Percentiles rank a stretch among this genome's conserved stretches.
These are phyloP conservation scores for Ichneumoninae sp. DNA, from an alignment of 2,888 invertebrate species.

Conservation along the genomic window DNA sequence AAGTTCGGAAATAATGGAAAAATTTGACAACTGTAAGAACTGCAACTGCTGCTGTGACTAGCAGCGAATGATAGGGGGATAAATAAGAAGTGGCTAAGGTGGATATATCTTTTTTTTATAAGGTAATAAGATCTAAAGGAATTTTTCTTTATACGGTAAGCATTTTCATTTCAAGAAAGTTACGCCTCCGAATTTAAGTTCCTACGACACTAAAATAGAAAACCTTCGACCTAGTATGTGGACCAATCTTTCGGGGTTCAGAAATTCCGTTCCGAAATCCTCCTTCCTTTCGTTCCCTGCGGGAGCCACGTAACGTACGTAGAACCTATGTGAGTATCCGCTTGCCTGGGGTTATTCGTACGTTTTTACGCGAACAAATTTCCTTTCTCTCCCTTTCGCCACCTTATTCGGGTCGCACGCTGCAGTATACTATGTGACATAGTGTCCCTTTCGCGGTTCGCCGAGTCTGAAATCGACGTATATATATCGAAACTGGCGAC, in stretches of 20 bases:
- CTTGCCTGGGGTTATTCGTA: not conserved
- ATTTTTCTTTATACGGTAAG: slow-evolving; percentile 59
- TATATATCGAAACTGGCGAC: not conserved
- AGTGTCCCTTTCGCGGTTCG: not conserved
- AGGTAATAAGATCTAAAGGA: no score
- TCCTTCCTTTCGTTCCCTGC: slow-evolving; percentile 1
- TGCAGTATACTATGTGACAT: not conserved
- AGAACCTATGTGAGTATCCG: not conserved
- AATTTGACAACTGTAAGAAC: no score
- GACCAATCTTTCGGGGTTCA: slow-evolving; percentile 76
- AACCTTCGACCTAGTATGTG: slow-evolving; percentile 80
- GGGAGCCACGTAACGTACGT: slow-evolving; percentile 6
- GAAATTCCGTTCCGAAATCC: slow-evolving; percentile 32
- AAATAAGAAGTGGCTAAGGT: not conserved
- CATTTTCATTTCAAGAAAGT: slow-evolving; percentile 68
- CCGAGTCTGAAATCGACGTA: not conserved
- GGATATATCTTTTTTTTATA: not conserved
- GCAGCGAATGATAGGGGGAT: no score
- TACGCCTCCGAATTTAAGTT: slow-evolving; percentile 76
- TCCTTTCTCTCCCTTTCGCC: not conserved
- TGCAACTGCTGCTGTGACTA: no score
- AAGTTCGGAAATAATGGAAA: no score
- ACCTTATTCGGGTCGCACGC: not conserved
- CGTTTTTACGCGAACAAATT: slow-evolving; percentile 12
- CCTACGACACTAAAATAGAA: slow-evolving; percentile 71